phyloP scores from a whole-genome alignment of 2,797 vertebrate genomes.

The Sylvia borin region DNA sequence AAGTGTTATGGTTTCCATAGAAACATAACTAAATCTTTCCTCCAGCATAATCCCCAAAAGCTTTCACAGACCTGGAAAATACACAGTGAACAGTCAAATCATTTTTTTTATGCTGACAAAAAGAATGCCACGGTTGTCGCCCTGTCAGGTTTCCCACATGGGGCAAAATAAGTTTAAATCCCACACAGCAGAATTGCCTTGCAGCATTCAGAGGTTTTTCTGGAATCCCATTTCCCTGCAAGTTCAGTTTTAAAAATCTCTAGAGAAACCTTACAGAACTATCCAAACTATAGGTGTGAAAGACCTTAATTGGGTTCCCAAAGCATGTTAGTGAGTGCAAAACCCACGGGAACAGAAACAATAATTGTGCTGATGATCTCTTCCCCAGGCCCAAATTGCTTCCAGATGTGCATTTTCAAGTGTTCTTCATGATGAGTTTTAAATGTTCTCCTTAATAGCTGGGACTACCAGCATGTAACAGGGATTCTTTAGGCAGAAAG shows the following conservation, averaged over 20 bases:
- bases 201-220: background rate
- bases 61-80: constrained; percentile 61
- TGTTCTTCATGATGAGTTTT: background rate
- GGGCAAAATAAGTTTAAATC: constrained; percentile 40
- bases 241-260: background rate
- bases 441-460: background rate
- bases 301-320: background rate
- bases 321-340: background rate
- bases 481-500: background rate
- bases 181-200: constrained; percentile 5
- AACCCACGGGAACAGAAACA: background rate
- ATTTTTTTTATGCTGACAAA: constrained; percentile 64
- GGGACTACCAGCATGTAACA: background rate
- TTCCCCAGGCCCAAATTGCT: background rate
- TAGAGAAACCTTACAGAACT: background rate
- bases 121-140: constrained; percentile 57
- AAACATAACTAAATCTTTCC: constrained; percentile 75
- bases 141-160: constrained; percentile 29
- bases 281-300: background rate
- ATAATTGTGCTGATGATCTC: background rate
- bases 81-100: constrained; percentile 61
- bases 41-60: constrained; percentile 67
- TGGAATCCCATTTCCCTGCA: background rate
- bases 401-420: background rate
- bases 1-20: constrained; percentile 75